These are phyloP conservation scores for Trachelus iudaicus DNA, from an alignment of 2,888 invertebrate species.

Conservation along the genomic window DNA sequence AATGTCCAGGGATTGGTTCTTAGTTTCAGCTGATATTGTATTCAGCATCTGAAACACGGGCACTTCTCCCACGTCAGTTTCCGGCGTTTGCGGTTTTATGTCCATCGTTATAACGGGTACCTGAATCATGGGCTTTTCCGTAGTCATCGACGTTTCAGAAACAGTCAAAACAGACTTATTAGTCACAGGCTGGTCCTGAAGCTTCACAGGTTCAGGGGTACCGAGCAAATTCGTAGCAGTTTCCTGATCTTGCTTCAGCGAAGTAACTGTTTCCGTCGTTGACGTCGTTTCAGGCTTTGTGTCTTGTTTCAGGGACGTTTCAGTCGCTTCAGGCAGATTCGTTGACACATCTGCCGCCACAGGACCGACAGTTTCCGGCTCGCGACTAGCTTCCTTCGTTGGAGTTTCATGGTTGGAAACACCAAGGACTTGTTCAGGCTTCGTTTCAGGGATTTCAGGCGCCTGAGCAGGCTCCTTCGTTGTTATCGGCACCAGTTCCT, in stretches of 20 bases:
- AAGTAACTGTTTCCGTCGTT: background rate
- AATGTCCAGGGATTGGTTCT: background rate
- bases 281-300: background rate
- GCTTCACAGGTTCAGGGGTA: background rate
- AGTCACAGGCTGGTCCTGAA: background rate
- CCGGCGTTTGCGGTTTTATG: constrained; percentile 40
- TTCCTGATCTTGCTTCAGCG: background rate
- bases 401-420: background rate
- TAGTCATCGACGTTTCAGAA: background rate
- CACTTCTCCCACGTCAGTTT: constrained; percentile 36
- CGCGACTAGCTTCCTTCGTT: background rate
- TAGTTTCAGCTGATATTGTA: constrained; percentile 42
- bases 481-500: background rate
- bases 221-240: background rate
- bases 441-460: constrained; percentile 17
- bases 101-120: constrained; percentile 59
- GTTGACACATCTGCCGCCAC: background rate
- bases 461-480: constrained; percentile 51
- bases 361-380: background rate
- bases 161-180: background rate
- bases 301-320: background rate
- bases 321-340: background rate
- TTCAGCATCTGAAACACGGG: constrained; percentile 53
- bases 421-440: background rate
- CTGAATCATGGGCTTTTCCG: constrained; percentile 59